Conservation (phyloP, 2,888 invertebrate species). For the Sericinus montela region DNA sequence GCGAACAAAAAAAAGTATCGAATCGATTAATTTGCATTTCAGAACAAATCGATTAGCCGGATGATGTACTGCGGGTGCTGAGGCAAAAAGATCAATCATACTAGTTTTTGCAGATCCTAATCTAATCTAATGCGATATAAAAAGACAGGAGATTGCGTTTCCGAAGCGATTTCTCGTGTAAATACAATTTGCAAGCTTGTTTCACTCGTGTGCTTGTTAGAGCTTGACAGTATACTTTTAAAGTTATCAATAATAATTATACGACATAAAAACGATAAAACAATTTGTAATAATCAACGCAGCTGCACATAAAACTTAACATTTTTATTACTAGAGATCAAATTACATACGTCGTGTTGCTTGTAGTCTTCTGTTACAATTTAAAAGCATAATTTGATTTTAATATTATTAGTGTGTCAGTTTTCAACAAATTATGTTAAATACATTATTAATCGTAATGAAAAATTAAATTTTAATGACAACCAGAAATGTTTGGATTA, state of each 20-base stretch:
- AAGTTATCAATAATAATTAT: not conserved
- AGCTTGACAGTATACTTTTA: not conserved
- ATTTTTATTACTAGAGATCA: conserved; percentile 9
- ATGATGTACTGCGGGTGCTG: conserved; percentile 10
- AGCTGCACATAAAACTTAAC: not conserved
- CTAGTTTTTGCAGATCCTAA: conserved; percentile 7
- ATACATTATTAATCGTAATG: too few species aligned
- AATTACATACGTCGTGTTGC: conserved; percentile 10
- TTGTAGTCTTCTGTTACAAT: not conserved
- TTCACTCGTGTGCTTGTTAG: not conserved
- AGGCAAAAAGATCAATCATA: conserved; percentile 7
- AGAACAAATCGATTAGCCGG: conserved; percentile 19
- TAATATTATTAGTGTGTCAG: not conserved
- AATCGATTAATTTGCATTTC: conserved; percentile 20
- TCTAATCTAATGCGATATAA: conserved; percentile 7
- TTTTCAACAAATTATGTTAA: too few species aligned
- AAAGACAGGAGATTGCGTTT: conserved; percentile 2
- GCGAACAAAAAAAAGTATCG: conserved; percentile 13
- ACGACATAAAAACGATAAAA: not conserved
- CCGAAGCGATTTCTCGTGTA: conserved; percentile 4
- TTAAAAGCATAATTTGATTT: not conserved
- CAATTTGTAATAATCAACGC: not conserved
- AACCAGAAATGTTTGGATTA: too few species aligned
- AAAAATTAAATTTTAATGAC: too few species aligned
- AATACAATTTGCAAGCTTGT: conserved; percentile 3